Conservation (phyloP, 2,113 vertebrate genomes). For the Pseudolaguvia tuberculata region DNA sequence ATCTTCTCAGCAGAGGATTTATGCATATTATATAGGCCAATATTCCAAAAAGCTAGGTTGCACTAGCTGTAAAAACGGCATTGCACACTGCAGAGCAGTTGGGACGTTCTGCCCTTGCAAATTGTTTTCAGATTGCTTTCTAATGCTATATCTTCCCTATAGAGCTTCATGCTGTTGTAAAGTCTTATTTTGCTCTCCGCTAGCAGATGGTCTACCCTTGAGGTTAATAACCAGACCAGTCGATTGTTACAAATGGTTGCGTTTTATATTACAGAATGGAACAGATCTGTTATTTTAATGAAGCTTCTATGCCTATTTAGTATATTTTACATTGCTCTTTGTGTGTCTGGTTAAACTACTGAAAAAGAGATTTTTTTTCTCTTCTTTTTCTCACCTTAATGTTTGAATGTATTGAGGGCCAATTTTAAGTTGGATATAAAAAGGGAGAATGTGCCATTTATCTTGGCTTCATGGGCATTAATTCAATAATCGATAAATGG, state of each 20-base stretch:
- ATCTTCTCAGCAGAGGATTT: not conserved
- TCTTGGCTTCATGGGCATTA: too few relatives aligned
- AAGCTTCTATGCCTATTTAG: conserved; percentile 11
- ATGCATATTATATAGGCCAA: not conserved
- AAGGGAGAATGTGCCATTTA: not conserved
- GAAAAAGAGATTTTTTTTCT: too few relatives aligned
- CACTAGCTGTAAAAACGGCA: not conserved
- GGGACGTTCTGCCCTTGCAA: conserved; percentile 21
- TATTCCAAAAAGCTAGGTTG: conserved; percentile 3
- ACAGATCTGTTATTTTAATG: not conserved
- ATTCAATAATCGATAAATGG: too few relatives aligned
- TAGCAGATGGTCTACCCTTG: conserved; percentile 50
- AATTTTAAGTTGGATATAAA: not conserved
- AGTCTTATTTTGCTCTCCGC: conserved; percentile 32
- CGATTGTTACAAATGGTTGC: conserved; percentile 41
- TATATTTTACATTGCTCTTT: not conserved
- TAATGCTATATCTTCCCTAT: conserved; percentile 30
- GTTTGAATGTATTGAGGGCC: not conserved
- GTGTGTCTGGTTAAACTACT: not conserved
- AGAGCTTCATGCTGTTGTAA: conserved; percentile 38
- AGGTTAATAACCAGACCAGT: conserved; percentile 46
- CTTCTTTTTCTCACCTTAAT: not conserved
- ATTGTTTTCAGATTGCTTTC: conserved; percentile 30
- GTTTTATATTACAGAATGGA: not conserved
- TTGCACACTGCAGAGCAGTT: not conserved